Evolutionary conservation across 2,888 invertebrate species (phyloP), one percentile per base, ranked within the genome.

Genomic region (Ormyrus rosae): DNA sequence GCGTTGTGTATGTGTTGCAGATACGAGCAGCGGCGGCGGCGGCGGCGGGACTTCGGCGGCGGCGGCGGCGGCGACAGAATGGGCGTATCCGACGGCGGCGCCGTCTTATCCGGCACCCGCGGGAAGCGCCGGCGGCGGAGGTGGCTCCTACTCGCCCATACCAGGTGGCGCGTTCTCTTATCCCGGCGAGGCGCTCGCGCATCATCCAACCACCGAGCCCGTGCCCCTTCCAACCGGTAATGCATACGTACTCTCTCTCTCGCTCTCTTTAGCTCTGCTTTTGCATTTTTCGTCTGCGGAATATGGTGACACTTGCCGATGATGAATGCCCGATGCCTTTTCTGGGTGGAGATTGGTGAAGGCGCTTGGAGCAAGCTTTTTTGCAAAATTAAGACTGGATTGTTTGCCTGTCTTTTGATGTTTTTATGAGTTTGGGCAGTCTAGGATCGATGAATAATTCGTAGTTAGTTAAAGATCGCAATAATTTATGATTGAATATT

Each of bases 111-210:
- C 90, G 46, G 88, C 88, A 10, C 88, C 90, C 78, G 87, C 90
- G 50, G 89, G 87, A 75, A 90, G 88, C 82, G 58, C 53, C 75
- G 71, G 69, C 87, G 51, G 88, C 82, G 87, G 85, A 70, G 84
- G 85, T 60, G 89, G 90, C 74, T 89, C 90, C 13, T 91, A 90
- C 79, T 91, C 90, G n/a, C 90, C 90, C 58, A 86, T 90, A 81
- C 90, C 90, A 71, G 90, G 88, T 51, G 90, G 90, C 60, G 90
- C 90, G 53, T 91, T 90, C 84, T 90, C 90, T 51, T 90, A 91
- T 82, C 90, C 90, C n/a, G 89, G 90, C 5, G 90, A 91, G 84
- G 87, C 90, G 9, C 85, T 91, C 56, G 86, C 90, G 56, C 90
- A 91, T 85, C 90, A 91, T 84, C 89, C 90, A n/a, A 89, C 88